Evolutionary conservation across 2,797 vertebrate species (phyloP), one percentile per base, ranked within the genome.

Genomic region (Danio tinwini): DNA sequence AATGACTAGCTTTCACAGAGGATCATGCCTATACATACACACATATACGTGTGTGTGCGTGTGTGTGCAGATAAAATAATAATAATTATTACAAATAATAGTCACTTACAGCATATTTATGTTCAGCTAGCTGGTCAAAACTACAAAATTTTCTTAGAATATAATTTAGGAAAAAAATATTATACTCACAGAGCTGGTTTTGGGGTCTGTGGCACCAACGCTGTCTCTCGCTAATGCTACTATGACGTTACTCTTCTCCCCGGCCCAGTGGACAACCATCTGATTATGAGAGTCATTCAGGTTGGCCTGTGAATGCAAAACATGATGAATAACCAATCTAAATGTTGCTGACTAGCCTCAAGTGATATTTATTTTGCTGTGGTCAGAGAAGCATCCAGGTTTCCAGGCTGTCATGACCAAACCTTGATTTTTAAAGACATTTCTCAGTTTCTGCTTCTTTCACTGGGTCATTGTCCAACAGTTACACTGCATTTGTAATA

Each of bases 211-310:
- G 84, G 96, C 87, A 0, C 95, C 95, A 44, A 95, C 90, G 77
- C 97, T 97, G 90, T 98, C 97, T 81, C 98, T 93, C 69, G 98
- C 98, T 88, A 99, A 89, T 10, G 97, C 97, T 69, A 99, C 97
- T 0, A 99, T 99, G 81, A 99, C 96, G 0, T 98, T 95, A 91
- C 97, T 99, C 88, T 97, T 98, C 91, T 98, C 97, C 75, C 97
- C 97, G 0, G 98, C 97, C 97, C 97, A 99, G 89, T 99, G 98
- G 40, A 99, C 97, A 0, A 99, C 97, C 96, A 99, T 98, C 92
- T 99, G 98, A 86, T 98, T 99, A 87, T 99, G 98, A 53, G 97
- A 98, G 87, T 99, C 98, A 0, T 98, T 97, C 87, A 99, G 93
- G 88, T 94, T 96, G 76, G 95, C 97, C 98, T 99, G 93, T 44